A percentile compares a stretch with the other conserved stretches of the same genome.
Evolutionary conservation across 2,797 vertebrate species (phyloP).

Genomic region (Pitangus sulphuratus): DNA sequence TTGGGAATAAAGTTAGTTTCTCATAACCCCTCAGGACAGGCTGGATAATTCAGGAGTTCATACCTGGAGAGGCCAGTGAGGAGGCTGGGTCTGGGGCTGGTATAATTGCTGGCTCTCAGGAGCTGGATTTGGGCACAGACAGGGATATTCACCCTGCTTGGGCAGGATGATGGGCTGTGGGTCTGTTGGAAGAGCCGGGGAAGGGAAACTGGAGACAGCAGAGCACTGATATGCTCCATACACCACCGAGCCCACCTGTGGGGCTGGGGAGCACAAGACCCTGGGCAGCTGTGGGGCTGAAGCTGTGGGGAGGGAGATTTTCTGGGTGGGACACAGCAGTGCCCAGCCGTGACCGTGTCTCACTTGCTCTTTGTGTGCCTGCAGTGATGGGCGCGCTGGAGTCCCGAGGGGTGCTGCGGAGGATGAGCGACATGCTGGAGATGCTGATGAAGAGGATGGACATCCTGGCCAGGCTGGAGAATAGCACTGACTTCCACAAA

Average conservation of each 20-base stretch:
- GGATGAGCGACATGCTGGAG: conserved; percentile 95
- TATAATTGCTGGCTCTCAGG: accelerated
- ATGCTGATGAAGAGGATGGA: conserved; percentile 92
- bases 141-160: background rate
- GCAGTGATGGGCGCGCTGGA: conserved; percentile 88
- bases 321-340: accelerated
- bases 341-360: accelerated
- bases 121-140: background rate
- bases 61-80: background rate
- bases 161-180: accelerated
- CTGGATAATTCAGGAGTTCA: background rate
- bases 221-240: accelerated
- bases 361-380: conserved; percentile 13
- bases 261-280: background rate
- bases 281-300: background rate
- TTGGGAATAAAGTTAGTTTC: background rate
- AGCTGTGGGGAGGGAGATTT: accelerated
- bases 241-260: accelerated
- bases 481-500: conserved; percentile 82
- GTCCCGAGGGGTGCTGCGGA: conserved; percentile 88
- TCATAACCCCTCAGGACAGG: accelerated
- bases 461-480: conserved; percentile 87
- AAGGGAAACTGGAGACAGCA: background rate
- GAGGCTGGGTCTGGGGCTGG: background rate
- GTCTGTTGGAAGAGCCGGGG: background rate